Conservation (phyloP, 2,797 vertebrate genomes). For the Champsocephalus esox region DNA sequence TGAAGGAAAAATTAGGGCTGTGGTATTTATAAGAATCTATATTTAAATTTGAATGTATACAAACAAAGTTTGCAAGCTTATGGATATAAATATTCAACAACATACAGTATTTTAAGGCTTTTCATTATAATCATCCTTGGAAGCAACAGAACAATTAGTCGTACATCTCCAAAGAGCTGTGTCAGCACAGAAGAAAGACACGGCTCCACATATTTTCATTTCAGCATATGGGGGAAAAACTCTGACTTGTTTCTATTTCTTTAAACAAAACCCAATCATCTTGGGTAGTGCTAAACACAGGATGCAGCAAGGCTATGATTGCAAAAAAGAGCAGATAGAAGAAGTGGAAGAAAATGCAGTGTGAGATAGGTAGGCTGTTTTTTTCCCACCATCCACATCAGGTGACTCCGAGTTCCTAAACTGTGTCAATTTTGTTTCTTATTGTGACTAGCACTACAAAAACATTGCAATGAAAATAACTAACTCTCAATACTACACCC, state of each 20-base stretch:
- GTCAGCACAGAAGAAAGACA: no score
- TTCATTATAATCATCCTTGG: not conserved
- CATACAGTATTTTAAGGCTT: not conserved
- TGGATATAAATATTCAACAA: not conserved
- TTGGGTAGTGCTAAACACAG: no score
- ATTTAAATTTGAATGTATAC: not conserved
- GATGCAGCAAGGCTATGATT: no score
- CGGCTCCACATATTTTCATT: no score
- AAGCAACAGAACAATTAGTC: not conserved
- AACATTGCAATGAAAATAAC: not conserved
- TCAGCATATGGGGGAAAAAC: no score
- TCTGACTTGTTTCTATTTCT: no score
- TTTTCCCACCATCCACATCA: no score
- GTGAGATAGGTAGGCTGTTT: no score
- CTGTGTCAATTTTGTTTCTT: slow-evolving; percentile 2
- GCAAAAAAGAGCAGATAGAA: no score
- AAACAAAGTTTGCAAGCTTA: not conserved
- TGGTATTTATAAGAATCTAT: not conserved
- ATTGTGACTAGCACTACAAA: not conserved
- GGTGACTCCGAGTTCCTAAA: not conserved
- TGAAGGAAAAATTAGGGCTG: not conserved
- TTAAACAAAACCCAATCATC: no score
- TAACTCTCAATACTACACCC: not conserved
- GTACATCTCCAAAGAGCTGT: no score
- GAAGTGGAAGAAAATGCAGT: no score